phyloP scores from a whole-genome alignment of 2,888 invertebrate genomes.

The Pycnomerus fuliginosus region DNA sequence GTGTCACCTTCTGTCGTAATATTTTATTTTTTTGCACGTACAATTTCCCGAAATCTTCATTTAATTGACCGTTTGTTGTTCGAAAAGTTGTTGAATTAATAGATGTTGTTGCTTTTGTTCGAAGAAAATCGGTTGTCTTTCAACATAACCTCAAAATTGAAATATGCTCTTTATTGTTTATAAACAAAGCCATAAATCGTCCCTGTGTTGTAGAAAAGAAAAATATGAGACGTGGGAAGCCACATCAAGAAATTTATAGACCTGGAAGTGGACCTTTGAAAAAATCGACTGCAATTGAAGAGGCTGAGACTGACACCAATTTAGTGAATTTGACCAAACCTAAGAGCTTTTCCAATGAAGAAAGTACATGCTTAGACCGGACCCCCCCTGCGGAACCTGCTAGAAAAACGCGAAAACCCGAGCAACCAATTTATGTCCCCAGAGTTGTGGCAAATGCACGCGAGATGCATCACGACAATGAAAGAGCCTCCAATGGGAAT shows the following conservation, averaged over 20 bases:
- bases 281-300: constrained; percentile 63
- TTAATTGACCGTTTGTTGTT: no score
- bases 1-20: constrained; percentile 34
- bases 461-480: constrained; percentile 25
- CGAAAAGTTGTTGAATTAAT: no score
- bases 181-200: constrained; percentile 33
- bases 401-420: constrained; percentile 57
- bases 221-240: constrained; percentile 62
- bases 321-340: constrained; percentile 34
- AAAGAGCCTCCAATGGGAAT: constrained; percentile 25
- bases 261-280: constrained; percentile 76
- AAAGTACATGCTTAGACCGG: no score
- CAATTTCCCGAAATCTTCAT: no score
- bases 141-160: constrained; percentile 35
- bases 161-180: constrained; percentile 32
- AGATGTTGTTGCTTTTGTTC: no score
- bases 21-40: constrained; percentile 3
- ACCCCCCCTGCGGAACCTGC: no score
- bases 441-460: constrained; percentile 36
- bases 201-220: constrained; percentile 28
- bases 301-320: constrained; percentile 55
- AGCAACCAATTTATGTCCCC: constrained; percentile 58
- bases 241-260: constrained; percentile 70
- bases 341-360: constrained; percentile 26
- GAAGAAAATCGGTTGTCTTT: no score